Evolutionary conservation across 2,797 vertebrate genomes (phyloP), one percentile per base, ranked within the genome.

Genomic region (Acanthornis magna): DNA sequence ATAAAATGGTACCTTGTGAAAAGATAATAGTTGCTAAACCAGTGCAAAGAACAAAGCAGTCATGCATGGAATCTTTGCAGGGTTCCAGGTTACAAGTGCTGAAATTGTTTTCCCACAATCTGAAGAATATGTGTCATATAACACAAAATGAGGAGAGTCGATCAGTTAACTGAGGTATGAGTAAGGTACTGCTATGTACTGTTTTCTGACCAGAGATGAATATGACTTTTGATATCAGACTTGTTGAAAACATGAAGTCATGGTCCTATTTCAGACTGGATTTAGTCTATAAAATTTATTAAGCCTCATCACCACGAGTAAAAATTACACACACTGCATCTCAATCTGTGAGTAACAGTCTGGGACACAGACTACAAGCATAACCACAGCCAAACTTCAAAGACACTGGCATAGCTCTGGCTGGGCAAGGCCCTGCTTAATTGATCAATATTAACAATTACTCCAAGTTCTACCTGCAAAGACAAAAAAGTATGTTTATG

Each of bases 101-200:
- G 2, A 58, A 81, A 63, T 16, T 29, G 17, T 11, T 22, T 40
- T 79, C 61, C 43, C 26, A 3, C 38, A 8, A 18, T 42, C 22
- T 73, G 53, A 62, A 78, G n/a, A 89, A 47, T 0, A 1, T 1
- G 1, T 12, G 20, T 9, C 16, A n/a, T 6, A 8, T 19, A 65
- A 42, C 42, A 48, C 0, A 25, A 42, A 21, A 74, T 9, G 20
- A 74, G 22, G 42, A 55, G 16, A 68, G 45, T 5, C 71, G 16
- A 26, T 42, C 1, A 0, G 25, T 43, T 51, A 63, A 71, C 26
- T 29, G n/a, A 68, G 26, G 14, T 30, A 13, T 18, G 26, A 47
- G 10, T 30, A 74, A 50, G 42, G 38, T 10, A 70, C 11, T 73
- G 43, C 12, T 57, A 70, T 61, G 21, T 54, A 66, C 21, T 42